Base-by-base conservation (phyloP, 2,797 vertebrate genomes). In the Antennarius maculatus region DNA sequence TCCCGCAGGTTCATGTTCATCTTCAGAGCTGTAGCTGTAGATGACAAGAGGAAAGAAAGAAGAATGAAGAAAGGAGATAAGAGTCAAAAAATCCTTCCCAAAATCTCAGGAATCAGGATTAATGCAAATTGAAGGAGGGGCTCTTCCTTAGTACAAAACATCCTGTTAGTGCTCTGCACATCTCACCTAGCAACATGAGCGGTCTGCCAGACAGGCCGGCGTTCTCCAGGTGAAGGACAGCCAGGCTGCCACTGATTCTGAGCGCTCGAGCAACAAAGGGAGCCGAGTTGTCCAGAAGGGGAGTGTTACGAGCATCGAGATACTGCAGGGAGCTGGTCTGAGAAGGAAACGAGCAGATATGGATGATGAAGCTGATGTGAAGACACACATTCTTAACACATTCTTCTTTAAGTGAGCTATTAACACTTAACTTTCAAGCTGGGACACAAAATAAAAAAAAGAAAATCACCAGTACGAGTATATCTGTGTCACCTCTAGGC, bases 1-100 rank as follows among this genome's bases (percentile, higher is more conserved):
- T 98, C 97, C 64, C 94, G 89, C 29, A 98, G 88, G 72, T 95
- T 97, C 95, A 97, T 92, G 68, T 98, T 98, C 97, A 98, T 97
- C 94, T 98, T 98, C 83, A 98, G 90, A 8, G 97, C 97, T 0
- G 96, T 97, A 62, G 97, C 97, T 96, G 76, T 60, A 28, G 37
- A 69, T 8, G 60, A 54, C 54, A 31, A 4, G 23, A 50, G 6
- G 11, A n/a, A n/a, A n/a, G n/a, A n/a, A n/a, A n/a, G n/a, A n/a
- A n/a, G n/a, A n/a, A n/a, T 28, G 18, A 56, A 16, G 42, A 27
- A 28, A 53, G 12, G n/a, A 41, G 14, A 42, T 5, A 9, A 7
- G 16, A 14, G 39, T 28, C 5, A 27, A 54, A 56, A 28, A 58
- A 15, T 42, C 71, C 48, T 16, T 1, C 23, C 23, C 23, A 4